phyloP scores from a whole-genome alignment of 2,113 vertebrate genomes.

The Megaptera novaeangliae region DNA sequence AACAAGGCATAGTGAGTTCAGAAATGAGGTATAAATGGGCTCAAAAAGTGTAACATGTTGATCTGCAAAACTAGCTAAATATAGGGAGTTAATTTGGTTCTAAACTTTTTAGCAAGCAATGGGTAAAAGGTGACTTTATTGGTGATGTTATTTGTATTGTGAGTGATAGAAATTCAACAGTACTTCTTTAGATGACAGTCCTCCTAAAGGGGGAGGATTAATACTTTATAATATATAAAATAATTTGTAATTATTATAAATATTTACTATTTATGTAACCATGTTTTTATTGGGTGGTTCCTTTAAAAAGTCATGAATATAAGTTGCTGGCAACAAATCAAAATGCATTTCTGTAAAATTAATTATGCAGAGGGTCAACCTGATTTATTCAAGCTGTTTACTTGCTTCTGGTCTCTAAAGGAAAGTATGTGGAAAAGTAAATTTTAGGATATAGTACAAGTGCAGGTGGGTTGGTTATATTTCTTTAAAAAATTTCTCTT shows the following conservation, averaged over 20 bases:
- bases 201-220: neutral
- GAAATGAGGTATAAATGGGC: neutral
- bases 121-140: neutral
- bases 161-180: neutral
- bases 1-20: neutral
- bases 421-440: neutral
- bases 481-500: neutral
- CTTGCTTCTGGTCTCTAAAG: neutral
- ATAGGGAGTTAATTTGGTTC: neutral
- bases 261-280: neutral
- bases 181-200: neutral
- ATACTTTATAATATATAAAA: neutral
- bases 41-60: neutral
- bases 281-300: neutral
- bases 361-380: neutral
- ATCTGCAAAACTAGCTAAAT: neutral
- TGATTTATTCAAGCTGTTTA: neutral
- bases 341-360: neutral
- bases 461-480: neutral
- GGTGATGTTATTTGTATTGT: too few relatives aligned
- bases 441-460: neutral
- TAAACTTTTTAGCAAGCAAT: neutral
- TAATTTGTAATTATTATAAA: neutral
- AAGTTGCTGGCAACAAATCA: neutral
- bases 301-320: neutral